A percentile compares a stretch with the other conserved stretches of the same genome.
phyloP scores from a whole-genome alignment of 2,113 vertebrate genomes.

The Tricholaema leucomelas region DNA sequence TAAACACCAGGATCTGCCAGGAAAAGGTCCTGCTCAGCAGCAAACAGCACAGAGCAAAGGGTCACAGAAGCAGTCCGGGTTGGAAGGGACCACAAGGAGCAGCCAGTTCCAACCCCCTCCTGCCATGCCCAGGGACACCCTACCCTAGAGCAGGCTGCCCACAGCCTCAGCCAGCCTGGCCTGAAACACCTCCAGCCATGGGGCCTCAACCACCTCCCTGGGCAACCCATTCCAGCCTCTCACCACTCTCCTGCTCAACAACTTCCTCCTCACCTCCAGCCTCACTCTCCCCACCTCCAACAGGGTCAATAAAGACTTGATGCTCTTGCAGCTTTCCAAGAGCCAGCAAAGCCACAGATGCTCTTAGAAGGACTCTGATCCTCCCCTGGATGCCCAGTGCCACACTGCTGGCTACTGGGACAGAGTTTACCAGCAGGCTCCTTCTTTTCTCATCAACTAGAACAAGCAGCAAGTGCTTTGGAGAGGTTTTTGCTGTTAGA shows the following conservation, averaged over 20 bases:
- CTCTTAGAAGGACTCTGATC: background rate
- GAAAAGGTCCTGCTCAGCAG: background rate
- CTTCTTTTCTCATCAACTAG: background rate
- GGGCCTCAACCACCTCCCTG: no score
- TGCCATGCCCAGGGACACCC: no score
- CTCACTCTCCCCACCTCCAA: no score
- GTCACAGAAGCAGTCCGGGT: no score
- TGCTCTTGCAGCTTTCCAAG: background rate
- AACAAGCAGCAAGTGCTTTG: background rate
- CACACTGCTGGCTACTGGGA: background rate
- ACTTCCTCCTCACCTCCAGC: no score
- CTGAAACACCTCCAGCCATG: no score
- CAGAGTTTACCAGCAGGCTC: background rate
- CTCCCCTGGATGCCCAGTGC: background rate
- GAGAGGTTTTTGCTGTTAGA: background rate
- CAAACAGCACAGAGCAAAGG: background rate
- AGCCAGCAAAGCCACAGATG: fast-evolving
- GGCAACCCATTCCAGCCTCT: no score
- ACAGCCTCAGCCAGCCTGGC: no score
- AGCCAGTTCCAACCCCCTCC: no score
- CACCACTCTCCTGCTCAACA: no score
- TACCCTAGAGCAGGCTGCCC: no score
- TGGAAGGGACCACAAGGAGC: no score
- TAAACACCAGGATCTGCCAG: background rate
- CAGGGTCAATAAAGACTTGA: background rate